A percentile compares a stretch with the other conserved stretches of the same genome.
phyloP scores from a whole-genome alignment of 2,888 invertebrate genomes.

The Amiota minor region DNA sequence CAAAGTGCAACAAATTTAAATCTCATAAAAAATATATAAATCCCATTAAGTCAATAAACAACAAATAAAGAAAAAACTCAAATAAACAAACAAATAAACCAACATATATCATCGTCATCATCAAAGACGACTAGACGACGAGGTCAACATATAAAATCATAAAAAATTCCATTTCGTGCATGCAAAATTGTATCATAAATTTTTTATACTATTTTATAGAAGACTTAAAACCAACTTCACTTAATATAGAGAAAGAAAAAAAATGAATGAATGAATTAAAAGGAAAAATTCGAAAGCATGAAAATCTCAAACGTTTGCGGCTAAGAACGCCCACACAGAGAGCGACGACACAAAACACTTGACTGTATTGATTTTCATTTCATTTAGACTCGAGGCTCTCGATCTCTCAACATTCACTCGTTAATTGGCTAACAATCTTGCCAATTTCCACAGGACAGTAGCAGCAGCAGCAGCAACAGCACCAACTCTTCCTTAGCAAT shows the following conservation, averaged over 20 bases:
- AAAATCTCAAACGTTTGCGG: conserved; percentile 22
- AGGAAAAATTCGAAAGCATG: conserved; percentile 23
- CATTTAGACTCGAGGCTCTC: not conserved
- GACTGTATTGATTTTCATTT: not conserved
- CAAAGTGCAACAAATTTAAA: conserved; percentile 17
- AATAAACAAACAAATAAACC: not conserved
- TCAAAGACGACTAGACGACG: not conserved
- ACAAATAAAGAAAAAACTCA: not conserved
- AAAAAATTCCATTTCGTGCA: conserved; percentile 5
- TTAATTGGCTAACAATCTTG: conserved; percentile 20
- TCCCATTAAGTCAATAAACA: conserved; percentile 27
- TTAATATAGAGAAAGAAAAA: not conserved
- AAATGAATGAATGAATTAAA: conserved; percentile 6
- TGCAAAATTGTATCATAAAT: conserved; percentile 27
- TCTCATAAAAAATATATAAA: conserved; percentile 8
- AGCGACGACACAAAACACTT: not conserved
- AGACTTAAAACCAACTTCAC: too few relatives aligned
- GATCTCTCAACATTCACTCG: conserved; percentile 18
- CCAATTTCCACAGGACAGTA: not conserved
- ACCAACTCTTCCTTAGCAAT: too few relatives aligned
- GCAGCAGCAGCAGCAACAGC: too few relatives aligned
- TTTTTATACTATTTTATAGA: not conserved
- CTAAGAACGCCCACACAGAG: conserved; percentile 26
- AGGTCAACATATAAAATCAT: not conserved
- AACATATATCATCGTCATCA: conserved; percentile 1